These are phyloP conservation scores for Troglohyphantes excavatus DNA, from an alignment of 2,888 invertebrate species.

Conservation along the genomic window DNA sequence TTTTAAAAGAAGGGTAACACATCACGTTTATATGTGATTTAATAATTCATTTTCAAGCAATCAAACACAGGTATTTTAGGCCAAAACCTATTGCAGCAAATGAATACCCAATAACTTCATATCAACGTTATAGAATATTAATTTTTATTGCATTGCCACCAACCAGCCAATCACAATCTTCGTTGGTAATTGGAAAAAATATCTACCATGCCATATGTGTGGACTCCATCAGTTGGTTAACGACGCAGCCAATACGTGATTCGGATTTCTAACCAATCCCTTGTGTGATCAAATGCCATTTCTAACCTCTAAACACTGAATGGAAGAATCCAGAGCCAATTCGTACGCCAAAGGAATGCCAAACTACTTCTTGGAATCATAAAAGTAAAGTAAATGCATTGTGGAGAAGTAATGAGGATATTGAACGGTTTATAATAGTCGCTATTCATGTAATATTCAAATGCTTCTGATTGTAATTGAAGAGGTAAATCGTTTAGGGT, in stretches of 20 bases:
- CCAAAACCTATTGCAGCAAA: too few relatives aligned
- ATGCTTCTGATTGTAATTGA: too few relatives aligned
- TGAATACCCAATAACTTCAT: too few relatives aligned
- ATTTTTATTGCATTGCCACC: too few relatives aligned
- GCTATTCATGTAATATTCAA: too few relatives aligned
- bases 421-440: neutral
- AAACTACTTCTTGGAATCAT: neutral
- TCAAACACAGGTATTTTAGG: too few relatives aligned
- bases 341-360: neutral
- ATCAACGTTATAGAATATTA: too few relatives aligned
- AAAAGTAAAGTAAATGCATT: neutral
- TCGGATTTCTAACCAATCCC: neutral
- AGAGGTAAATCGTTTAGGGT: too few relatives aligned
- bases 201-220: neutral
- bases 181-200: neutral
- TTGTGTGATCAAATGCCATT: neutral
- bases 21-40: too few relatives aligned
- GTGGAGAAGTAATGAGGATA: neutral
- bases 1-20: too few relatives aligned
- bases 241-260: neutral
- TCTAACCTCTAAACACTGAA: neutral
- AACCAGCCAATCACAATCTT: neutral
- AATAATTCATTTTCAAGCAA: too few relatives aligned
- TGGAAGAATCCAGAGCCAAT: neutral
- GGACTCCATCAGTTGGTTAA: neutral